phyloP scores from a whole-genome alignment of 2,888 invertebrate genomes.

The Lepidochitona cinerea region DNA sequence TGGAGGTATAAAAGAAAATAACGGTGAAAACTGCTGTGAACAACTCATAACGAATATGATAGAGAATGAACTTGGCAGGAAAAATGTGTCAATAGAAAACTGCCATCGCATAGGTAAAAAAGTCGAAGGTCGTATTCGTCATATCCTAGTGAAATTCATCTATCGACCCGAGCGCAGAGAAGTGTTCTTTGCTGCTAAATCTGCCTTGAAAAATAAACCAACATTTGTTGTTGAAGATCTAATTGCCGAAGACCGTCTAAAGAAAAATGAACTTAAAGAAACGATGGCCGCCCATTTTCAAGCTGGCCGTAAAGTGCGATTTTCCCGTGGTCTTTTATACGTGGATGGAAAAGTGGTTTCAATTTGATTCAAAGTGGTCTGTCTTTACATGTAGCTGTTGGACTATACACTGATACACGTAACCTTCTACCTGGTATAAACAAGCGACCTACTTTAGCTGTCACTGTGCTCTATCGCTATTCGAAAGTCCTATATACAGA shows the following conservation, averaged over 20 bases:
- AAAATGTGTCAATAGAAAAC: neutral
- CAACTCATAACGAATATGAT: neutral
- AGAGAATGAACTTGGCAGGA: neutral
- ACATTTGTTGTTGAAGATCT: neutral
- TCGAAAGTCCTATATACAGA: too few species aligned
- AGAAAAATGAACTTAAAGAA: too few species aligned
- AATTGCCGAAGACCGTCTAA: neutral
- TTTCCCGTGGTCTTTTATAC: too few species aligned
- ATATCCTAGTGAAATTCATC: neutral
- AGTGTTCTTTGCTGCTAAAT: neutral
- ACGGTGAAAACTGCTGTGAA: neutral
- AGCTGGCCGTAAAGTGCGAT: too few species aligned
- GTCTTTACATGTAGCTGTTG: too few species aligned
- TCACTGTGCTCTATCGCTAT: too few species aligned
- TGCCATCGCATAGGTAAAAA: neutral
- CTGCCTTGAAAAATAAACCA: neutral
- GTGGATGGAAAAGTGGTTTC: too few species aligned
- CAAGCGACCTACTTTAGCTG: too few species aligned
- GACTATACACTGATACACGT: too few species aligned
- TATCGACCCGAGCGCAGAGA: neutral
- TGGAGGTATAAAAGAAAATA: neutral
- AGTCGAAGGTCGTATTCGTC: neutral
- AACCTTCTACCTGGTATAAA: too few species aligned
- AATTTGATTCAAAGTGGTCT: too few species aligned
- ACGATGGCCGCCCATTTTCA: too few species aligned